A percentile compares a stretch with the other conserved stretches of the same genome.
Evolutionary conservation across 2,113 vertebrate species (phyloP).

Genomic region (Eidolon helvum): DNA sequence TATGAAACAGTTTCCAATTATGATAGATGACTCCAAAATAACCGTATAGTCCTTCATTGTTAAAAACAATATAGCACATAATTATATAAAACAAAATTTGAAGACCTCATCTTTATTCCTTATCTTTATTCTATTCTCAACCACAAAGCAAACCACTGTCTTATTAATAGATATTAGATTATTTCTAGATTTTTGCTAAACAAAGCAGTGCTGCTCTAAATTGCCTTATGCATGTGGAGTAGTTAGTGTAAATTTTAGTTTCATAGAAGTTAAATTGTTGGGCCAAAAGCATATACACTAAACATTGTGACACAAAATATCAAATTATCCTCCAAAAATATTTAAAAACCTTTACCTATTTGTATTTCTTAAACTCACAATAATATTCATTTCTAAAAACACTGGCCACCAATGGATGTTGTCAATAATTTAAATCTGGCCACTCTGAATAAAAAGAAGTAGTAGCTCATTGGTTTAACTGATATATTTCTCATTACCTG

Average conservation of each 20-base stretch:
- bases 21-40: background rate
- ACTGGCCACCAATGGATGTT: background rate
- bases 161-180: background rate
- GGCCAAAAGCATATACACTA: background rate
- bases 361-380: background rate
- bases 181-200: background rate
- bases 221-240: background rate
- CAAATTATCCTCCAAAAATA: background rate
- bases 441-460: background rate
- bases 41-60: background rate
- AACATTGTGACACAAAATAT: background rate
- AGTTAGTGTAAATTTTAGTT: background rate
- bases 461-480: background rate
- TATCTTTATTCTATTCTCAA: background rate
- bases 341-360: background rate
- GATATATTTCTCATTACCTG: background rate
- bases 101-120: background rate
- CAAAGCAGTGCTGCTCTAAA: background rate
- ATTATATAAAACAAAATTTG: background rate
- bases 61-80: background rate
- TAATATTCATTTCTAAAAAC: background rate
- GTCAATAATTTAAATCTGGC: background rate
- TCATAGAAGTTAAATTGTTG: background rate
- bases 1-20: background rate
- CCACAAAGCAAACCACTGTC: background rate